Evolutionary conservation across 2,113 vertebrate genomes (phyloP), one percentile per base, ranked within the genome.

Genomic region (Arenaria interpres): DNA sequence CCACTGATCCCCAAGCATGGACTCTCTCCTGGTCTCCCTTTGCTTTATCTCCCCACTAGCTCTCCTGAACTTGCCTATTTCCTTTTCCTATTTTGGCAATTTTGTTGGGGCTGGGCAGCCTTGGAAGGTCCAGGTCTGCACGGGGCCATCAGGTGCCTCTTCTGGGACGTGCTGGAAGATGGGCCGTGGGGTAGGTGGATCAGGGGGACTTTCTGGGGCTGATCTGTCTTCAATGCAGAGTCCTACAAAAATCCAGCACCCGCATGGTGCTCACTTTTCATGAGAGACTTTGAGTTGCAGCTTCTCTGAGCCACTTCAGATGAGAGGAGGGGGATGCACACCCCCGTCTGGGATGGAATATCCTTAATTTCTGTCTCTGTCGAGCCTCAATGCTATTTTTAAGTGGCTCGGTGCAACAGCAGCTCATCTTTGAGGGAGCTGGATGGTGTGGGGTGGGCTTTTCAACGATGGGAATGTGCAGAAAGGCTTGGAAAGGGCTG

Each of bases 181-280:
- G 51, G 20, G 8, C n/a, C 14, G 1, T 14, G 50, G 51, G 68
- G 7, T 20, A 8, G 1, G 1, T 33, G 43, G n/a, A 5, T 15
- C 24, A 2, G 19, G 19, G 50, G 10, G 25, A 24, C 8, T 4
- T 59, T 41, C 21, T 2, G 45, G 7, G 67, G 19, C 21, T 28
- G 50, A 25, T 66, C 37, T 53, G 12, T 27, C 50, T n/a, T 50
- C 15, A 32, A 3, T 1, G 6, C 25, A 35, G 51, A n/a, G 25
- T 30, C 57, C 59, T 84, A 13, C 15, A 12, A 17, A 22, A 39
- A 20, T 4, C n/a, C 0, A 7, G 20, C 32, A 39, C 62, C 54
- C 0, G 1, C 3, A 8, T 2, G 24, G n/a, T 24, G 28, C 28
- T 67, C 13, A 0, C 45, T 62, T 48, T n/a, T 39, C 54, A 8